These are phyloP conservation scores for Nannoperca australis DNA, from an alignment of 2,797 vertebrate species.

Conservation along the genomic window DNA sequence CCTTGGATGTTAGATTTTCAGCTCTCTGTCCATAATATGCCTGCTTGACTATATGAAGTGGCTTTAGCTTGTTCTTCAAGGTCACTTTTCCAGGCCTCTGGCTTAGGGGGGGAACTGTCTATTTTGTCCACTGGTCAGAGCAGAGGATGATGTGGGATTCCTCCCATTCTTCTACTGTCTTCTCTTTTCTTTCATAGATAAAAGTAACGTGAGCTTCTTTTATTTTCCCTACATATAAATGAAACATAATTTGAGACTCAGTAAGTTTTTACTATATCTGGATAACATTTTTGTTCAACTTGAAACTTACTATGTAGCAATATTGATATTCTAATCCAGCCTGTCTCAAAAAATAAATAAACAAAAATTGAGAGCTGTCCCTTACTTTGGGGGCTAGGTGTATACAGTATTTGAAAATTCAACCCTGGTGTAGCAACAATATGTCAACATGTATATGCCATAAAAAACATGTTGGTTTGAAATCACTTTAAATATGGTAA, in stretches of 20 bases:
- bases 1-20: constrained; percentile 44
- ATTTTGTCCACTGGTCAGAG: constrained; percentile 73
- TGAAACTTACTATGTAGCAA: constrained; percentile 1
- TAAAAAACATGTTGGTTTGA: constrained; percentile 9
- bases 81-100: constrained; percentile 76
- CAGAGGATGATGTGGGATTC: constrained; percentile 52
- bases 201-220: constrained; percentile 22
- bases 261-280: constrained; percentile 7
- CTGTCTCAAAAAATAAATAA: constrained; percentile 28
- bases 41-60: constrained; percentile 69
- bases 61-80: constrained; percentile 73
- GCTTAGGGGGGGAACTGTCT: constrained; percentile 68
- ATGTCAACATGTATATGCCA: constrained; percentile 15
- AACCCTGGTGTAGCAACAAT: not conserved
- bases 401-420: constrained; percentile 24
- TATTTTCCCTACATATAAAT: constrained; percentile 21
- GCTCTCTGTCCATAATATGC: constrained; percentile 59
- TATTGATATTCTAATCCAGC: constrained; percentile 24
- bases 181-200: constrained; percentile 52
- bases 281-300: constrained; percentile 31
- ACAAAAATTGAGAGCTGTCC: constrained; percentile 20
- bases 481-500: constrained; percentile 2
- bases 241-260: constrained; percentile 4
- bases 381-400: not conserved
- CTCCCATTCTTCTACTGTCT: constrained; percentile 31